phyloP scores from a whole-genome alignment of 2,113 vertebrate species.

The Callospermophilus lateralis region DNA sequence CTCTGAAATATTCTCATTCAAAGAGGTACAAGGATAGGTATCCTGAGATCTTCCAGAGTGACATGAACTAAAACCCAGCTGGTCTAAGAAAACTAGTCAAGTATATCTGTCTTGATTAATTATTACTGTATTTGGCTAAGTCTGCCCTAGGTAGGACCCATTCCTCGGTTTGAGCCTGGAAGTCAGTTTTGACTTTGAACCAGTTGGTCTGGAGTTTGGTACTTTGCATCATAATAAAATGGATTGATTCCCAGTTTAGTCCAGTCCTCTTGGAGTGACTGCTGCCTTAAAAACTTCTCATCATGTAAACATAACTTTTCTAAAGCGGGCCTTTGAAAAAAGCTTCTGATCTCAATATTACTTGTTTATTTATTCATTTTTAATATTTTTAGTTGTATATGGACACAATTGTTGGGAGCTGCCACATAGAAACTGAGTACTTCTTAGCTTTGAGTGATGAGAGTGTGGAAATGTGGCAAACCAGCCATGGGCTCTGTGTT shows the following conservation, averaged over 20 bases:
- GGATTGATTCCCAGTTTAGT: slow-evolving; percentile 65
- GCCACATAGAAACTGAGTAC: no score
- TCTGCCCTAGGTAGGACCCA: slow-evolving; percentile 40
- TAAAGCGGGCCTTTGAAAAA: slow-evolving; percentile 22
- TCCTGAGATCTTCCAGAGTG: not conserved
- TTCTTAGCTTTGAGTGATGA: no score
- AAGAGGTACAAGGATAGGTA: not conserved
- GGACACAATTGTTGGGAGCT: no score
- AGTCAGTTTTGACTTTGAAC: slow-evolving; percentile 64
- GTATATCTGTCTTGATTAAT: slow-evolving; percentile 50
- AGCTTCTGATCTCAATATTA: not conserved
- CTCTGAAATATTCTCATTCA: slow-evolving; percentile 50
- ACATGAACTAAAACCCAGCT: not conserved
- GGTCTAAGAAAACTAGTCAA: slow-evolving; percentile 12
- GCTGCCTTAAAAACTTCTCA: slow-evolving; percentile 52
- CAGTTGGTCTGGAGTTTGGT: slow-evolving; percentile 48
- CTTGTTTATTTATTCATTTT: not conserved
- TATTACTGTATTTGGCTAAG: slow-evolving; percentile 59
- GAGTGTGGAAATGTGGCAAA: no score
- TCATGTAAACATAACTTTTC: slow-evolving; percentile 56
- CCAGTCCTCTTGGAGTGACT: slow-evolving; percentile 46
- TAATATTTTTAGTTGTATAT: no score
- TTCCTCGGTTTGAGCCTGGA: slow-evolving; percentile 7
- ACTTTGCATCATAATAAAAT: slow-evolving; percentile 68
- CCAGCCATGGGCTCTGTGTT: no score